Evolutionary conservation across 2,888 invertebrate genomes (phyloP), one percentile per base, ranked within the genome.

Genomic region (Trissoscelio sp.): DNA sequence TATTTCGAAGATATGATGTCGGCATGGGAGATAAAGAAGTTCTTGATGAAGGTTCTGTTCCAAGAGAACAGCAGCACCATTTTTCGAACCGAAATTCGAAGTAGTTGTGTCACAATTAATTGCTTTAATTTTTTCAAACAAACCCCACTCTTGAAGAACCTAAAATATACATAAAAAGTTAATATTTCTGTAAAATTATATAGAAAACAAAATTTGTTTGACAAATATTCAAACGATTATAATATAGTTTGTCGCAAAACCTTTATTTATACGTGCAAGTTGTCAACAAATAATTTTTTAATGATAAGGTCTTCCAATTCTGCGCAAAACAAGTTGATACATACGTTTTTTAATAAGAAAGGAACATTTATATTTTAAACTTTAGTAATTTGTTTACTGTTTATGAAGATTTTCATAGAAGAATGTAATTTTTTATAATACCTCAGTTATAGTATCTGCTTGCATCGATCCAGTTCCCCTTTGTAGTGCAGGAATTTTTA

Each of bases 401-500:
- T n/a, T n/a, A n/a, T n/a, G n/a, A n/a, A n/a, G n/a, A 22, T n/a
- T 37, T 4, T 7, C 37, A 37, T 37, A 37, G 11, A 37, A 7
- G 11, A 37, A 55, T 57, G 28, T 28, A 28, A 28, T 34, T 31
- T 37, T 14, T 37, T 11, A 24, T 22, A 58, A 51, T 28, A 80
- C 74, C 57, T 80, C 80, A 57, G 42, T 37, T 11, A 70, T 74
- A 3, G 46, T 62, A 28, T 11, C 39, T 28, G 67, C 79, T 34
- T 79, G 73, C 14, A 51, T 62, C 12, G 44, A 44, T n/a, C 73
- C 79, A 53, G 31, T 48, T 46, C 73, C 69, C 73, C 51, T 60
- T 58, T 73, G 60, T 60, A 79, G n/a, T 44, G 57, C 67, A 20
- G 58, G 67, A 67, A 74, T 67, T 20, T 42, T 58, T 34, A 73